phyloP scores from a whole-genome alignment of 2,113 vertebrate species.

The Pycnonotus jocosus region DNA sequence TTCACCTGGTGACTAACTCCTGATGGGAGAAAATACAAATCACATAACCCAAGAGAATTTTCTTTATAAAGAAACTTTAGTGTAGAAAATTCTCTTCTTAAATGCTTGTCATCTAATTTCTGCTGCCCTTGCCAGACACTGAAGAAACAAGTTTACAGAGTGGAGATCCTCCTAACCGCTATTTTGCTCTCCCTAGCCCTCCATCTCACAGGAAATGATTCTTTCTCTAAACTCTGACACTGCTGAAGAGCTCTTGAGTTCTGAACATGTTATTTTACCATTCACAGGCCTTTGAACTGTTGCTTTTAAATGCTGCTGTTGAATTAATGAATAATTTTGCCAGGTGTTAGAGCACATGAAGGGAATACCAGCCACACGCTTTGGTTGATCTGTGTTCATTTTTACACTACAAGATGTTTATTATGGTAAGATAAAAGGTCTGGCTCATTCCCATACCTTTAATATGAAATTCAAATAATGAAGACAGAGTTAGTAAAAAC shows the following conservation, averaged over 20 bases:
- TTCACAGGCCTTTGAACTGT: slow-evolving; percentile 69
- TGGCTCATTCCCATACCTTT: slow-evolving; percentile 50
- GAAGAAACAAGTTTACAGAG: background rate
- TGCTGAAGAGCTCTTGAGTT: slow-evolving; percentile 63
- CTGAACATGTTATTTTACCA: slow-evolving; percentile 47
- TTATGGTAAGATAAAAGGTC: slow-evolving; percentile 61
- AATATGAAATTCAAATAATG: slow-evolving; percentile 51
- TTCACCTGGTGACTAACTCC: background rate
- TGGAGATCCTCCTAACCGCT: background rate
- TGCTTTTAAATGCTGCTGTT: slow-evolving; percentile 65
- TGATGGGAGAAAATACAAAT: background rate
- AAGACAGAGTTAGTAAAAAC: background rate
- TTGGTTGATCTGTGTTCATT: slow-evolving; percentile 38
- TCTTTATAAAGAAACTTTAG: background rate
- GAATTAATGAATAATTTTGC: slow-evolving; percentile 73
- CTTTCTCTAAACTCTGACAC: slow-evolving; percentile 59
- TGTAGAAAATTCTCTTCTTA: background rate
- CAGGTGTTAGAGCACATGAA: slow-evolving; percentile 64
- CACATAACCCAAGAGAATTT: background rate
- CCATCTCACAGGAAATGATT: slow-evolving; percentile 55
- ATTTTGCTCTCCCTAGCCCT: background rate
- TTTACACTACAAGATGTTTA: slow-evolving; percentile 48
- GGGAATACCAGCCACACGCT: slow-evolving; percentile 19
- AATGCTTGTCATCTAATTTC: background rate
- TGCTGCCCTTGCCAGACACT: background rate